Evolutionary conservation across 2,888 invertebrate species (phyloP).

Genomic region (Morpho achilles): DNA sequence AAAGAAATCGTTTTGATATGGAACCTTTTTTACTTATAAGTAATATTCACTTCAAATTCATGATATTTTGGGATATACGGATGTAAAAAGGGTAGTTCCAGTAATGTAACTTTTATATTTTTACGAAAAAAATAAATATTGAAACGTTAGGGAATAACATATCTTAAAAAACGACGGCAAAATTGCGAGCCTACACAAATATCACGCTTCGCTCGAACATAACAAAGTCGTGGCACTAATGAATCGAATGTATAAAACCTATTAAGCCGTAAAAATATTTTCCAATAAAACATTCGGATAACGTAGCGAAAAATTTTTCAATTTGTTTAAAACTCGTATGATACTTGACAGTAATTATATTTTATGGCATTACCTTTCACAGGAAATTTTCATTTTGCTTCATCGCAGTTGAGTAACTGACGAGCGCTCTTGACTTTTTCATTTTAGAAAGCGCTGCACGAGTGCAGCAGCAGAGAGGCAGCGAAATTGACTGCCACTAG

Average conservation of each 20-base stretch:
- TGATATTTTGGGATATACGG: too few species aligned
- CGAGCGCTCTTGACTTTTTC: slow-evolving; percentile 12
- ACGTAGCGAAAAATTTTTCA: neutral
- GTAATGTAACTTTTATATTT: too few species aligned
- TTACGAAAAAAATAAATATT: too few species aligned
- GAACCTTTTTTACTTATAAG: neutral
- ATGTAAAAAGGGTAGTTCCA: too few species aligned
- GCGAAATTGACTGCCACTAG: slow-evolving; percentile 9
- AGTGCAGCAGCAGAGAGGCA: slow-evolving; percentile 10
- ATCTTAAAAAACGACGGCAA: too few species aligned
- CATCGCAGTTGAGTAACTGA: slow-evolving; percentile 9
- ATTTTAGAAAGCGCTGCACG: slow-evolving; percentile 12
- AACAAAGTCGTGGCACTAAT: too few species aligned
- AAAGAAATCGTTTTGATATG: neutral
- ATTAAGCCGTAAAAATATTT: too few species aligned
- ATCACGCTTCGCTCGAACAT: too few species aligned
- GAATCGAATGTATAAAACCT: too few species aligned
- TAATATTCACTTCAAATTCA: too few species aligned
- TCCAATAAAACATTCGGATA: neutral
- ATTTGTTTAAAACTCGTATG: neutral
- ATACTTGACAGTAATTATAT: neutral
- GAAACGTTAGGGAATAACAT: too few species aligned
- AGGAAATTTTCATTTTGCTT: slow-evolving; percentile 5
- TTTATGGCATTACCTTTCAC: slow-evolving; percentile 28
- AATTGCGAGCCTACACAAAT: too few species aligned